phyloP scores from a whole-genome alignment of 2,888 invertebrate genomes.

The Chrysolina haemoptera region DNA sequence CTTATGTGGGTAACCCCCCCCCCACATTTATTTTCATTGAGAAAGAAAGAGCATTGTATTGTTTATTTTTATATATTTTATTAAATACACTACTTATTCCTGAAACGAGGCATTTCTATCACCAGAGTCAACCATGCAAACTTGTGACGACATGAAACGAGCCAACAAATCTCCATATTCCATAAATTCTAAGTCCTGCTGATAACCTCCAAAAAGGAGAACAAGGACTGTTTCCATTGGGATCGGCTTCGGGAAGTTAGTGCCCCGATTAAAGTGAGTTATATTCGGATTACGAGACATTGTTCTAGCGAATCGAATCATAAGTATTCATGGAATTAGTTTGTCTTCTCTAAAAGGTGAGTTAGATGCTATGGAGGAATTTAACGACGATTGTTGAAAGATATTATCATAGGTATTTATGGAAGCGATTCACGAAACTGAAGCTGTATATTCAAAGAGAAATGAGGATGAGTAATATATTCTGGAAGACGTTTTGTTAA shows the following conservation, averaged over 20 bases:
- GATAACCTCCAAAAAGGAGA: constrained; percentile 2
- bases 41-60: no score
- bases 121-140: no score
- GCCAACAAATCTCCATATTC: neutral
- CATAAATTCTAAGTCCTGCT: neutral
- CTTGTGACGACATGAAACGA: neutral
- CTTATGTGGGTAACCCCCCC: no score
- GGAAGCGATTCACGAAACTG: neutral
- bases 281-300: constrained; percentile 2
- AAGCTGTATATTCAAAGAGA: no score
- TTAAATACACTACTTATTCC: no score
- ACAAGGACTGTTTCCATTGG: constrained; percentile 4
- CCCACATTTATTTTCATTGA: no score
- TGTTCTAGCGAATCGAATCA: neutral
- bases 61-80: no score
- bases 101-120: no score
- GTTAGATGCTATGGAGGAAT: neutral
- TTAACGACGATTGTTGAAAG: neutral
- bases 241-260: neutral
- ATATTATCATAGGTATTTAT: neutral
- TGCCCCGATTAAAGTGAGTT: constrained; percentile 4
- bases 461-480: no score
- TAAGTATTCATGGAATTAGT: neutral
- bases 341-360: neutral
- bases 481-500: no score